phyloP scores from a whole-genome alignment of 1,140 invertebrate genomes.

The Drosophila kurseongensis region DNA sequence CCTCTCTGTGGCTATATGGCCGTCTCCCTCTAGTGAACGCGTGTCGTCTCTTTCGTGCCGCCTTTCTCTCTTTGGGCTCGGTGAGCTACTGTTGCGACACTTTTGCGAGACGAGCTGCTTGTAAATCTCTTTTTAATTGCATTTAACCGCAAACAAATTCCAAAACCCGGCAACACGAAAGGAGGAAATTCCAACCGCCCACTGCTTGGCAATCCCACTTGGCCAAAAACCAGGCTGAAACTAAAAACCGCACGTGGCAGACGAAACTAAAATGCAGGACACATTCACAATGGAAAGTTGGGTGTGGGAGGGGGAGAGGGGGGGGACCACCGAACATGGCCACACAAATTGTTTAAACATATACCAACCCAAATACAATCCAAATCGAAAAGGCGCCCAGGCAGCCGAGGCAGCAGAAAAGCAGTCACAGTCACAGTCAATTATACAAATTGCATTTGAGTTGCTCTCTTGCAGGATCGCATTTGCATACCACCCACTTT shows the following conservation, averaged over 20 bases:
- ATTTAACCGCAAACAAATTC: conserved; percentile 79
- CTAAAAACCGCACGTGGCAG: conserved; percentile 66
- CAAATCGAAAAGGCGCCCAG: conserved; percentile 56
- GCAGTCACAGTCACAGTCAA: conserved; percentile 68
- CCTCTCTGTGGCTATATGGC: neutral
- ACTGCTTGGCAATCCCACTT: conserved; percentile 8
- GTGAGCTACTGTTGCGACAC: conserved; percentile 45
- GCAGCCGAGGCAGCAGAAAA: conserved; percentile 26
- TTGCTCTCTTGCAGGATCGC: conserved; percentile 39
- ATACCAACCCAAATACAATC: conserved; percentile 57
- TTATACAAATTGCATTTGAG: conserved; percentile 81
- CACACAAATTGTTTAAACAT: conserved; percentile 77
- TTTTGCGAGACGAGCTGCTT: conserved; percentile 52
- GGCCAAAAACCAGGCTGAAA: conserved; percentile 18
- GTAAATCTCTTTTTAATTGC: conserved; percentile 82
- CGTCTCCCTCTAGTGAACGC: neutral
- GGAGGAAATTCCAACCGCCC: conserved; percentile 8
- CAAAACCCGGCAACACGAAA: conserved; percentile 47
- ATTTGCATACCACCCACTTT: conserved; percentile 46
- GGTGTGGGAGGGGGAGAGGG: neutral
- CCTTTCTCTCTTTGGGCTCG: conserved; percentile 2
- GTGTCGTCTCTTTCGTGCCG: neutral
- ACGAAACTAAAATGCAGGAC: conserved; percentile 64
- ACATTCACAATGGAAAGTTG: conserved; percentile 11
- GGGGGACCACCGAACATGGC: conserved; percentile 11